Evolutionary conservation across 2,888 invertebrate species (phyloP), one percentile per base, ranked within the genome.

Genomic region (Hemistola chrysoprasaria): DNA sequence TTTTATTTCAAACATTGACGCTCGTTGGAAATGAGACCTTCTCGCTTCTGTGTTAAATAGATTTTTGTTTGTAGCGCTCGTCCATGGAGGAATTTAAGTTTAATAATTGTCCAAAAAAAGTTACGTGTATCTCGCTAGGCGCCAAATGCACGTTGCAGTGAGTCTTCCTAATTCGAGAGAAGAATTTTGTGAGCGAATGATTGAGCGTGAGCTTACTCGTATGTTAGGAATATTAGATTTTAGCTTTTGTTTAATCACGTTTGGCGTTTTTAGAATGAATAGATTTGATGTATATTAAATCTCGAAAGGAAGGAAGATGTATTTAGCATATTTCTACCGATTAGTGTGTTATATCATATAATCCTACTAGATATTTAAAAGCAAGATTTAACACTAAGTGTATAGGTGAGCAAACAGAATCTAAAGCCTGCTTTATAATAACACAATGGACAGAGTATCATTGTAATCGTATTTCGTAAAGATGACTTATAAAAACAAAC

Each of bases 81-180:
- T 32, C 10, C 21, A n/a, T 47, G 50, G 44, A 72, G 78, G 83
- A 84, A 83, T 86, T 81, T 62, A 59, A 77, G 74, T 75, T 78
- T 78, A 76, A 78, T 84, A 83, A 79, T 79, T 75, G 65, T 74
- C 66, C 61, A 70, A 73, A 83, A 81, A 81, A 79, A 70, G 66
- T 67, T 71, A 66, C 74, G 75, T n/a, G n/a, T 78, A 78, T 81
- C 81, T 79, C 62, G 65, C 66, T 74, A 79, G 84, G 85, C 85
- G 86, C 84, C 85, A 83, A 85, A 84, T 79, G 82, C 79, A 73
- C 67, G 78, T 65, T 79, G 80, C 78, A 78, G 65, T 75, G 65
- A 39, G 41, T 33, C 71, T 62, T 61, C 45, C 47, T 42, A 70
- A 39, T 71, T 68, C 65, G 63, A 69, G 59, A 67, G 64, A 63